A percentile compares a stretch with the other conserved stretches of the same genome.
These are phyloP conservation scores for Sylvia atricapilla DNA, from an alignment of 2,113 vertebrate genomes.

Conservation along the genomic window DNA sequence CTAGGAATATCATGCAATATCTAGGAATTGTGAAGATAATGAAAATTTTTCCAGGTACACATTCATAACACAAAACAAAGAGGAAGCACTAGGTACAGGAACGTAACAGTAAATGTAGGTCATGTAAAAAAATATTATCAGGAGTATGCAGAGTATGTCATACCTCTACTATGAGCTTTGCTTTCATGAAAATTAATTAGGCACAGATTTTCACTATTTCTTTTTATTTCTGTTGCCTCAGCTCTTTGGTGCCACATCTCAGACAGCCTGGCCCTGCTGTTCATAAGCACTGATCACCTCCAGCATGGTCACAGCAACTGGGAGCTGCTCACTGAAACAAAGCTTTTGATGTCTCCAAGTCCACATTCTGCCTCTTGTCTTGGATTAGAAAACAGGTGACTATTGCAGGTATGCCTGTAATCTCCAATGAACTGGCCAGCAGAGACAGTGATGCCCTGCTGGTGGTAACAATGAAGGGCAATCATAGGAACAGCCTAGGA, in stretches of 20 bases:
- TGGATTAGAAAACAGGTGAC: neutral
- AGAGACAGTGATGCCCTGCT: neutral
- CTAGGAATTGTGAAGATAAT: neutral
- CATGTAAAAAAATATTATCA: neutral
- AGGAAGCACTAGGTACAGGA: neutral
- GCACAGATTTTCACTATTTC: neutral
- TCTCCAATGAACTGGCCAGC: neutral
- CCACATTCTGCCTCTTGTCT: neutral
- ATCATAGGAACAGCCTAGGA: neutral
- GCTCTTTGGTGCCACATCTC: neutral
- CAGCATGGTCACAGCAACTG: fast-evolving
- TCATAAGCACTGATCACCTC: neutral
- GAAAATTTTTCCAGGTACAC: neutral
- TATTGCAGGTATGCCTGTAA: neutral
- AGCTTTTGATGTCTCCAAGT: neutral
- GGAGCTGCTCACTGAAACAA: neutral
- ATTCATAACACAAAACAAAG: neutral
- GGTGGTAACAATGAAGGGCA: neutral
- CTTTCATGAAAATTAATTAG: slow-evolving; percentile 8
- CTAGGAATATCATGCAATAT: neutral
- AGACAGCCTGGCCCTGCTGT: neutral
- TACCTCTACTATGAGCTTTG: neutral
- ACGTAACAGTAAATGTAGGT: neutral
- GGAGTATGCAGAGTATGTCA: neutral
- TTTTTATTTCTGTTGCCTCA: neutral